phyloP scores from a whole-genome alignment of 2,888 invertebrate species.

The Lochmaea crataegi region DNA sequence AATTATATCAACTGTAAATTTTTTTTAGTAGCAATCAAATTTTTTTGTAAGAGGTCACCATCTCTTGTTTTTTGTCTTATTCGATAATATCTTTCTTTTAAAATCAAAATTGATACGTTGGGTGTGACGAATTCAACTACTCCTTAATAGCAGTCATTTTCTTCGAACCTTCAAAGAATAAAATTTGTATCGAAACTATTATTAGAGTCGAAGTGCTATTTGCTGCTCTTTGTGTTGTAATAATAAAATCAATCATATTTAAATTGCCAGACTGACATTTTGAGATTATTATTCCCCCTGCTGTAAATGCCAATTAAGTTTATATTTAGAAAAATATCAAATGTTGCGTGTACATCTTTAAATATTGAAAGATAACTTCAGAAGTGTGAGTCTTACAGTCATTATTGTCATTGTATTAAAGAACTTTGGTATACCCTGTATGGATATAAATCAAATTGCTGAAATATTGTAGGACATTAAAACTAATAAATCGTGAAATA shows the following conservation, averaged over 20 bases:
- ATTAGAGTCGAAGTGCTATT: slow-evolving; percentile 3
- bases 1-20: too few species aligned
- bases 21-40: too few species aligned
- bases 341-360: slow-evolving; percentile 26
- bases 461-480: slow-evolving; percentile 1
- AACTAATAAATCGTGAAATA: slow-evolving; percentile 1
- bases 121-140: neutral
- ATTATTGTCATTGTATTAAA: too few species aligned
- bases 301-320: slow-evolving; percentile 28
- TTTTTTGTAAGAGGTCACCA: too few species aligned
- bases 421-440: neutral
- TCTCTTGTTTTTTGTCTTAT: too few species aligned
- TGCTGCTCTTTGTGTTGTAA: slow-evolving; percentile 2
- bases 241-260: slow-evolving; percentile 29
- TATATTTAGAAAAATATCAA: slow-evolving; percentile 38
- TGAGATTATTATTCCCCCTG: slow-evolving; percentile 14
- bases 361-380: slow-evolving; percentile 26
- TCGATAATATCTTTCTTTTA: too few species aligned
- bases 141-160: neutral
- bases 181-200: slow-evolving; percentile 7
- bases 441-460: neutral
- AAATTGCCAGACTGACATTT: slow-evolving; percentile 32
- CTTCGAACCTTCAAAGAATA: neutral
- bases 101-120: too few species aligned
- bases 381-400: too few species aligned